These are phyloP conservation scores for Meles meles DNA, from an alignment of 2,113 vertebrate genomes.

Conservation along the genomic window DNA sequence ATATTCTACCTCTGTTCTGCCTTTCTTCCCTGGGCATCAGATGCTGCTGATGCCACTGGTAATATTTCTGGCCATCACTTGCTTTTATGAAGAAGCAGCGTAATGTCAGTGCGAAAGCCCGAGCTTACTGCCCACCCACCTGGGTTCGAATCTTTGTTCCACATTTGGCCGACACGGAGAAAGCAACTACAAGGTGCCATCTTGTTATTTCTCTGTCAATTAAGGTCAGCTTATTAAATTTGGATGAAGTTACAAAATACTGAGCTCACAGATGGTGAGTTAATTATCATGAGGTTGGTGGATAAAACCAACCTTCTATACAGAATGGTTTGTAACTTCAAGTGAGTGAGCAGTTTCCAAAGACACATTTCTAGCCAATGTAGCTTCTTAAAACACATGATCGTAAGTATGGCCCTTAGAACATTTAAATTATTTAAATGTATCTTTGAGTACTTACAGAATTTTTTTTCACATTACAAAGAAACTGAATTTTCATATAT, in stretches of 20 bases:
- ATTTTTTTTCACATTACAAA: background rate
- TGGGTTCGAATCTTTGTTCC: background rate
- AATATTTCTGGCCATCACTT: background rate
- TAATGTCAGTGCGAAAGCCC: background rate
- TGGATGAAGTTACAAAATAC: slow-evolving; percentile 23
- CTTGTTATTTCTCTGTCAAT: background rate
- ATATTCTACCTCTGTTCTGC: background rate
- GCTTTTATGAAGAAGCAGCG: background rate
- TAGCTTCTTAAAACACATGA: background rate
- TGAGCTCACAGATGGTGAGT: slow-evolving; percentile 54
- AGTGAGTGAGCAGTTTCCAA: background rate
- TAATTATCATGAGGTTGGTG: slow-evolving; percentile 23
- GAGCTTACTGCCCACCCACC: background rate
- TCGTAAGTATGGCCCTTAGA: background rate
- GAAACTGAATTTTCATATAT: background rate
- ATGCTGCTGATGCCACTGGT: background rate
- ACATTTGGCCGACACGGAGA: background rate
- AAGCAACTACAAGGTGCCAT: background rate
- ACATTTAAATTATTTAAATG: background rate
- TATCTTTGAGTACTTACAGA: background rate
- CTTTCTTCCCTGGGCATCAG: background rate
- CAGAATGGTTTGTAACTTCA: background rate
- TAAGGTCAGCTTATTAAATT: slow-evolving; percentile 48
- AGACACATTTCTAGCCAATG: background rate
- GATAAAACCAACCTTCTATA: background rate